Base-by-base conservation (phyloP, 2,888 invertebrate species). In the Rhaphigaster nebulosa region DNA sequence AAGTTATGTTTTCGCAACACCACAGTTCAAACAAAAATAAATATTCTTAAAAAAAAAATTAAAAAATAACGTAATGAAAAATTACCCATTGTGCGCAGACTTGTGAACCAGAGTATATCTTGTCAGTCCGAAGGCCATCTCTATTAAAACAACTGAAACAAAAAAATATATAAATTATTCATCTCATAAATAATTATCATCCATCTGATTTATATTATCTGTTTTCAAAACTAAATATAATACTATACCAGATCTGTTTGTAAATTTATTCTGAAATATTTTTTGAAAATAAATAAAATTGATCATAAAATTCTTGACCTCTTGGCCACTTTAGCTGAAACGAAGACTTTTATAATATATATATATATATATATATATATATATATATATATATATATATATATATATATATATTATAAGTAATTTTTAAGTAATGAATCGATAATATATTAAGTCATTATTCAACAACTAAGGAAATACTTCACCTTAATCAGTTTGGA, bases 71-170 rank as follows among this genome's bases (percentile, higher is more conserved):
- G 10, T 29, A 80, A 80, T 23, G 12, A 26, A 80, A 45, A 84
- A 84, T 84, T 84, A 84, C 84, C 84, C 84, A 84, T 84, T 84
- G 84, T 84, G 84, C 84, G 84, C 84, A 84, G 84, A 84, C 84
- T 84, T 84, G 84, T 84, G 45, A 45, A 50, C 84, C 41, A 84
- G 84, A 23, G 45, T 45, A 15, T 50, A 84, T 45, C 84, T 45
- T 84, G 10, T 84, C 84, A 84, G 84, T 84, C 84, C 84, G 45
- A 84, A 84, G 84, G 84, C 84, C 84, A 84, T 84, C 45, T 84
- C 84, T 84, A 45, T 84, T 50, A 45, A 45, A 84, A 84, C 84
- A 84, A 84, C 84, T 84, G 84, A n/a, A 84, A 84, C 45, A 84
- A 84, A 84, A 84, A 84, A 84, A 84, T 23, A 34, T 23, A 38